phyloP scores from a whole-genome alignment of 2,113 vertebrate species.

The Narcine bancroftii region DNA sequence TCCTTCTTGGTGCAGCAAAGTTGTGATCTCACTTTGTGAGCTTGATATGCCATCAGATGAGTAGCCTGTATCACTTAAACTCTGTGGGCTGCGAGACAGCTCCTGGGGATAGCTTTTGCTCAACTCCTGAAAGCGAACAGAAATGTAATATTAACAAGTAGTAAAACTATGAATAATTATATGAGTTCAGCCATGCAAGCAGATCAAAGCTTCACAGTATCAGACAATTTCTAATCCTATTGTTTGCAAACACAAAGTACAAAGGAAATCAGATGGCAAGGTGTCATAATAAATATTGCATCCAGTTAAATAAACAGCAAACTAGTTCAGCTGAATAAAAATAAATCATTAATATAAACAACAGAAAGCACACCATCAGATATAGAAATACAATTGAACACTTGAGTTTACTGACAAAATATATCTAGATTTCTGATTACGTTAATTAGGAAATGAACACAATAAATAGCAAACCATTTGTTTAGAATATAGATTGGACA shows the following conservation, averaged over 20 bases:
- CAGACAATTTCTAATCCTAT: background rate
- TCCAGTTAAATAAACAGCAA: background rate
- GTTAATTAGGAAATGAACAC: background rate
- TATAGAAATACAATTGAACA: background rate
- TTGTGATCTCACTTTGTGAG: constrained; percentile 89
- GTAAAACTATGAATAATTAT: constrained; percentile 39
- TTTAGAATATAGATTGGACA: background rate
- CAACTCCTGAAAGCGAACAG: constrained; percentile 59
- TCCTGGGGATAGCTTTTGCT: constrained; percentile 86
- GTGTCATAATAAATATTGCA: background rate
- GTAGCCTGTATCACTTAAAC: constrained; percentile 94
- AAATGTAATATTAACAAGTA: constrained; percentile 28
- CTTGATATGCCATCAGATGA: constrained; percentile 93
- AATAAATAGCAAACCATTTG: background rate
- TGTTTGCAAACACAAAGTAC: background rate
- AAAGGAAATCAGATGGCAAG: background rate
- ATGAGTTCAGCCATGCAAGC: no score
- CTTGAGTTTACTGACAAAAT: background rate
- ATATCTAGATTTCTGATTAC: background rate
- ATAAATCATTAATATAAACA: background rate
- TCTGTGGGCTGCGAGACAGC: constrained; percentile 80
- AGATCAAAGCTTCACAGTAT: background rate
- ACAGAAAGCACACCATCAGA: background rate
- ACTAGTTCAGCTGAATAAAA: background rate
- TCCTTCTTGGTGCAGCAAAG: constrained; percentile 79